Evolutionary conservation across 2,797 vertebrate species (phyloP).

Genomic region (Neopelma chrysocephalum): DNA sequence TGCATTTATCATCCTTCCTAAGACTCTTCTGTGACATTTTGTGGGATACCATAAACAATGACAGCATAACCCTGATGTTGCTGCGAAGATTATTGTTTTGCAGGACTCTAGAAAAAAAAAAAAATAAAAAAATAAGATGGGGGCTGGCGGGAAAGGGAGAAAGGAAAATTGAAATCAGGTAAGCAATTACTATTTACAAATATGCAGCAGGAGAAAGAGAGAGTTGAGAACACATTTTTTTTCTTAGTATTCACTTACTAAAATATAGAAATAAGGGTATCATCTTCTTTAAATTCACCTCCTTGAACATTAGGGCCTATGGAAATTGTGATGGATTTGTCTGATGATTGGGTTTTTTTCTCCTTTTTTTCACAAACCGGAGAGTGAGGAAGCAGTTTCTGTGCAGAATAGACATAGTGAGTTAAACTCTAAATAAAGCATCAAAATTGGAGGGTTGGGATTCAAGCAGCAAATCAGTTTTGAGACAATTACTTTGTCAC

Average conservation of each 20-base stretch:
- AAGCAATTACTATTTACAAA: not conserved
- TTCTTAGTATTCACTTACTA: not conserved
- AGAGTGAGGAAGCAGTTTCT: not conserved
- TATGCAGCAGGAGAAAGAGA: not conserved
- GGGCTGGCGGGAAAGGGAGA: fast-evolving
- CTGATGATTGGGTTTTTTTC: not conserved
- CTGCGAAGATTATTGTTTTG: not conserved
- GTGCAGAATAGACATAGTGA: not conserved
- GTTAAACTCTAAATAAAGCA: not conserved
- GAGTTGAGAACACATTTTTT: not conserved
- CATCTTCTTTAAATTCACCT: not conserved
- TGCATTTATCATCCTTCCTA: not conserved
- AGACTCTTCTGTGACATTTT: not conserved
- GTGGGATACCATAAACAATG: not conserved
- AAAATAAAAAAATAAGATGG: no score
- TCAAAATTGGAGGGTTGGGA: not conserved
- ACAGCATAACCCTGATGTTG: not conserved
- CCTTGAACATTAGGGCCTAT: not conserved
- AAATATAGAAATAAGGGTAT: not conserved
- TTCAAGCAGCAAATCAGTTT: not conserved
- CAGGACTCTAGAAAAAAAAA: not conserved
- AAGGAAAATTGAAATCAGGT: not conserved
- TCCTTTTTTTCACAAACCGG: not conserved
- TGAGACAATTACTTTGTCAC: not conserved
- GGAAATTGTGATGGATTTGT: not conserved